Evolutionary conservation across 2,113 vertebrate genomes (phyloP).

Genomic region (Brienomyrus brachyistius): DNA sequence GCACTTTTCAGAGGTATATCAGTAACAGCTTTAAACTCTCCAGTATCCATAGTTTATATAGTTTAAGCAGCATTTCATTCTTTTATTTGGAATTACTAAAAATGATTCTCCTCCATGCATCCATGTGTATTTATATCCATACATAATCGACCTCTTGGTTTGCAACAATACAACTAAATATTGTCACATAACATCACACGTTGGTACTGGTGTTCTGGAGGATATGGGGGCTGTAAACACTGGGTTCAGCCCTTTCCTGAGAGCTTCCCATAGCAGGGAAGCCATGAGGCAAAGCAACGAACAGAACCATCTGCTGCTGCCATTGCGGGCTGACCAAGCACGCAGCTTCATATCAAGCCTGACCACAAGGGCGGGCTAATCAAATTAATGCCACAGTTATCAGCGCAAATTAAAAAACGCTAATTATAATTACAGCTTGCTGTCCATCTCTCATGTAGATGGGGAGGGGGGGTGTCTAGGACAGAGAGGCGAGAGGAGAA

Average conservation of each 20-base stretch:
- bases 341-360: constrained; percentile 36
- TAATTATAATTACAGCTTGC: constrained; percentile 32
- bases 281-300: background rate
- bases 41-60: background rate
- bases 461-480: background rate
- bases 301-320: background rate
- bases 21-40: background rate
- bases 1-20: background rate
- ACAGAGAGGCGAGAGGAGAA: constrained; percentile 1
- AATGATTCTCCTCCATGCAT: background rate
- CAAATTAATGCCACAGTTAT: constrained; percentile 50
- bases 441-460: constrained; percentile 31
- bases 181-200: background rate
- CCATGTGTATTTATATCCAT: background rate
- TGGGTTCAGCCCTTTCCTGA: background rate
- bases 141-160: background rate
- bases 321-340: constrained; percentile 11
- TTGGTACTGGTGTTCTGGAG: background rate
- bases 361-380: constrained; percentile 34
- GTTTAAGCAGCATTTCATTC: background rate
- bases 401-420: constrained; percentile 41
- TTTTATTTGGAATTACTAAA: background rate
- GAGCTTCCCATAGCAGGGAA: background rate
- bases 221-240: background rate
- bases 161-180: background rate